Evolutionary conservation across 1,140 invertebrate species (phyloP), one percentile per base, ranked within the genome.

Genomic region (Brachionus angularis): DNA sequence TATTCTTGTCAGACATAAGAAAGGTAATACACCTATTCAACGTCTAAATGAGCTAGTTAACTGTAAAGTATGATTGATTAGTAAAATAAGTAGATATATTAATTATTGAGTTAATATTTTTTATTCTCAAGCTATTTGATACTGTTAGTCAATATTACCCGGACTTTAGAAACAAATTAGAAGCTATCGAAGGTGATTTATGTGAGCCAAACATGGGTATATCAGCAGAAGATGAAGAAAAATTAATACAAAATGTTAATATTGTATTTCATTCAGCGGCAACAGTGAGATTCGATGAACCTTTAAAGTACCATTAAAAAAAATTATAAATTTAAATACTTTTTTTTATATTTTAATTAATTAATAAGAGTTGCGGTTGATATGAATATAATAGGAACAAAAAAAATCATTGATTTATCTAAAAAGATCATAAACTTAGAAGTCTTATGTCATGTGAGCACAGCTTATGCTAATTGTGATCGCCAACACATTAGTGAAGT

Each of bases 241-340:
- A 85, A 18, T 80, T 94, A 8, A 84, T 84, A 71, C 84, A 88
- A 2, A 85, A 87, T 75, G 89, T 96, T 53, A 89, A 90, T 55
- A 84, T 98, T 73, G 93, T 98, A 14, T 96, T 98, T 84, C 95
- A 98, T 82, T 95, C 92, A 61, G 96, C 95, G 10, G 96, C 96
- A 25, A 98, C 95, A n/a, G 89, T 97, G 44, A 92, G 94, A 80
- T 98, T 98, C 82, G 94, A 98, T 79, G 95, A 98, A 84, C 91
- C 92, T 72, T 85, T 98, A 72, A 93, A 93, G 83, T 82, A 75
- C 27, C 78, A 82, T 21, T 75, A 80, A 62, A 82, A 83, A 81
- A 84, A 84, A 16, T 39, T 12, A 4, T 39, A 39, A 77, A 78
- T 83, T 1, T 50, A 0, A 27, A 31, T 33, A 46, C 16, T 14